phyloP scores from a whole-genome alignment of 2,888 invertebrate species.

The Erebia palarica region DNA sequence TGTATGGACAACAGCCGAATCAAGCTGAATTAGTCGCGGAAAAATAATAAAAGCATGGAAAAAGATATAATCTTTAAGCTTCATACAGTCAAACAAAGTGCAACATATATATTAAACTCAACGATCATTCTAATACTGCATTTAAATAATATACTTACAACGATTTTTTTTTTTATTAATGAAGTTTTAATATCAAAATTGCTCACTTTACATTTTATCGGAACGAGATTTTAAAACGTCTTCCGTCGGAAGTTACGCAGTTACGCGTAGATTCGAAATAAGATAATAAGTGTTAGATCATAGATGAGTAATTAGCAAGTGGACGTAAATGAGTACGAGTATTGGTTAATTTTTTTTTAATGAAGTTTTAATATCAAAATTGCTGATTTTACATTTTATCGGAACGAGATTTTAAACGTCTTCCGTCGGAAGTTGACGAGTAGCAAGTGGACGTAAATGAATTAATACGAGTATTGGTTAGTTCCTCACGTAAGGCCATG shows the following conservation, averaged over 20 bases:
- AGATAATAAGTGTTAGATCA: neutral
- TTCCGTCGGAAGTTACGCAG: neutral
- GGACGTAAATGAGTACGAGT: neutral
- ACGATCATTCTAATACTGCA: conserved; percentile 32
- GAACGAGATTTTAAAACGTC: neutral
- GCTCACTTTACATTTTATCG: neutral
- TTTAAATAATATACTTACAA: conserved; percentile 34
- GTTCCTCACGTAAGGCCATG: neutral
- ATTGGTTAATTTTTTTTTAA: neutral
- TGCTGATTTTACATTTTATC: neutral
- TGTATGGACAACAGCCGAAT: too few species aligned
- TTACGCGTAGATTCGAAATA: neutral
- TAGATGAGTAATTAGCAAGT: neutral
- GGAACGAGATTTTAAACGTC: neutral
- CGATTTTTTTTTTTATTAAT: conserved; percentile 20
- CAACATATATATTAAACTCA: conserved; percentile 17
- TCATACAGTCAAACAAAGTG: neutral
- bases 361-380: too few species aligned
- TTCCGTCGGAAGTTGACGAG: neutral
- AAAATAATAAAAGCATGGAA: too few species aligned
- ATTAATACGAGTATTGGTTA: neutral
- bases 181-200: neutral
- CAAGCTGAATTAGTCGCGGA: too few species aligned
- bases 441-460: neutral
- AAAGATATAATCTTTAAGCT: too few species aligned